These are phyloP conservation scores for Macrotrachela quadricornifera DNA, from an alignment of 1,140 invertebrate genomes.

Conservation along the genomic window DNA sequence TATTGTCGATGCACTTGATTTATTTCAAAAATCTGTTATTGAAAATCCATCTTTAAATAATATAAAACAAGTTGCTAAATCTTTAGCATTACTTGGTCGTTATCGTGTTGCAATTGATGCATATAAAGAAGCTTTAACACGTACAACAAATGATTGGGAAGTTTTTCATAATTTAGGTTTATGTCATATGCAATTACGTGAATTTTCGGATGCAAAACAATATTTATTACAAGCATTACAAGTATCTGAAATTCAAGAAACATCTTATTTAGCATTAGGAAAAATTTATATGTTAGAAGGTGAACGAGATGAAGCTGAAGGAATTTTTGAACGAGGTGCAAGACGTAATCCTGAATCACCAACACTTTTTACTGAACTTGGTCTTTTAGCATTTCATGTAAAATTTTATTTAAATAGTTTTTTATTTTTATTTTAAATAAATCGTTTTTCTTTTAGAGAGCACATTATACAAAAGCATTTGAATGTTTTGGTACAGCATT, in stretches of 20 bases:
- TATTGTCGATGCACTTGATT: slow-evolving; percentile 54
- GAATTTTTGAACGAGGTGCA: neutral
- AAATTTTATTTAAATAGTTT: neutral
- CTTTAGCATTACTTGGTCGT: slow-evolving; percentile 51
- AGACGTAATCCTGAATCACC: slow-evolving; percentile 49
- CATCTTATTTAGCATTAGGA: slow-evolving; percentile 23
- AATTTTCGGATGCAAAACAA: slow-evolving; percentile 41
- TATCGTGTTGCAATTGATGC: slow-evolving; percentile 52
- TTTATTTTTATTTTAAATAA: neutral
- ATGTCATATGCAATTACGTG: slow-evolving; percentile 35
- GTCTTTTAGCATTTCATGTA: slow-evolving; percentile 47
- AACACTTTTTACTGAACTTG: slow-evolving; percentile 50
- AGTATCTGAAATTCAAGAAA: slow-evolving; percentile 40
- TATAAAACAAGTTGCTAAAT: slow-evolving; percentile 58
- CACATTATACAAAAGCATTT: slow-evolving; percentile 56
- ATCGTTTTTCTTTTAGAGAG: slow-evolving; percentile 32
- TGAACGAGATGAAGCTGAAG: neutral
- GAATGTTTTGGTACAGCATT: slow-evolving; percentile 56
- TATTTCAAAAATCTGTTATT: slow-evolving; percentile 48
- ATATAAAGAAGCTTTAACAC: slow-evolving; percentile 49
- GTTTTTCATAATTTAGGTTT: slow-evolving; percentile 38
- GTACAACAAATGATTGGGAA: slow-evolving; percentile 35
- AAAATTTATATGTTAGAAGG: slow-evolving; percentile 5
- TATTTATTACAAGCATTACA: slow-evolving; percentile 45
- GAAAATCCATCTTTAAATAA: slow-evolving; percentile 49